Conservation (phyloP, 2,113 vertebrate species). For the Cygnus buccinator region DNA sequence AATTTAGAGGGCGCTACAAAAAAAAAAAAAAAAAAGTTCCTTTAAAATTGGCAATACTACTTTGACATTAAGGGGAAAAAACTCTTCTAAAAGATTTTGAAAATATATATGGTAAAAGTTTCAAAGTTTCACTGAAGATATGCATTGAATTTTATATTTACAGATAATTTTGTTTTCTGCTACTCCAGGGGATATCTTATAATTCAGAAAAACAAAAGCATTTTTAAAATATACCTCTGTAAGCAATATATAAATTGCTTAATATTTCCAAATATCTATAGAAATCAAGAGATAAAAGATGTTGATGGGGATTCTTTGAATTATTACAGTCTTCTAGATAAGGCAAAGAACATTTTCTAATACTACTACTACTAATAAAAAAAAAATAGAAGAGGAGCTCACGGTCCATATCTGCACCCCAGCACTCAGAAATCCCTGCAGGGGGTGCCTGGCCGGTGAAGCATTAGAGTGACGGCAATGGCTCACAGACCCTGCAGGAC, state of each 20-base stretch:
- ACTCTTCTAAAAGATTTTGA: neutral
- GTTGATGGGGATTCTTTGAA: neutral
- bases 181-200: neutral
- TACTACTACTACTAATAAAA: neutral
- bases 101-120: neutral
- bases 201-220: neutral
- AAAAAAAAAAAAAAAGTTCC: neutral
- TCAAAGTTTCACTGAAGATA: neutral
- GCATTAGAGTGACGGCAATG: neutral
- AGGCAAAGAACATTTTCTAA: neutral
- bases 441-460: neutral
- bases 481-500: neutral
- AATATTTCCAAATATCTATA: neutral
- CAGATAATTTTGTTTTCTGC: neutral
- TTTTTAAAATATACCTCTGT: neutral
- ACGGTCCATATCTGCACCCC: neutral
- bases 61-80: neutral
- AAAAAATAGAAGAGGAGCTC: neutral
- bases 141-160: neutral
- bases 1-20: neutral
- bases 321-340: neutral
- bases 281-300: slow-evolving; percentile 25
- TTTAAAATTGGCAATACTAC: neutral
- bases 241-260: neutral
- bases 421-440: neutral